Evolutionary conservation across 2,113 vertebrate species (phyloP), one percentile per base, ranked within the genome.

Genomic region (Sinocyclocheilus grahami): DNA sequence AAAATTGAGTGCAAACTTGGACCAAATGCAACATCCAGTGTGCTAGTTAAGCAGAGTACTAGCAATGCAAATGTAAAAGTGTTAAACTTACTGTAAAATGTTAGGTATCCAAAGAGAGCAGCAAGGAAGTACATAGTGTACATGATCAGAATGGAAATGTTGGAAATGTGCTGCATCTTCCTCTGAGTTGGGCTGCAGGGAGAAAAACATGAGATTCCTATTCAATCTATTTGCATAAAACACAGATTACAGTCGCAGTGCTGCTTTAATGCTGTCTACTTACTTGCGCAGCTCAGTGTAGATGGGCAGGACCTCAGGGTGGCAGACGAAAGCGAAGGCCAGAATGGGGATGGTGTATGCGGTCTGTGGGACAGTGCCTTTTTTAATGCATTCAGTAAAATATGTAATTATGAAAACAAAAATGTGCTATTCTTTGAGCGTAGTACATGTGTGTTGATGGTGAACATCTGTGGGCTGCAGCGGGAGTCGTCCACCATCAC

Each of bases 51-150:
- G 42, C 42, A 42, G 42, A 42, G 46, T 12, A 48, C 46, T 48
- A 12, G 46, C 3, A 48, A 48, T 12, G 10, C 10, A 48, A 48
- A 48, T 48, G 4, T 39, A 74, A 74, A 48, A 75, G 22, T 51
- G n/a, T 14, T 16, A 24, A 22, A 18, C 96, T 95, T 95, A 99
- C 98, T 97, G 0, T 97, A 97, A 92, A 99, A 99, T 0, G 98
- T 99, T 94, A 99, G 95, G 94, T 99, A 99, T 89, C 98, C 98
- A 27, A 99, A 99, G 84, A 99, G 97, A 74, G 98, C 98, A 0
- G 98, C 97, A 91, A 99, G 94, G 92, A 99, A 98, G 94, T 99
- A 99, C 97, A 99, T 99, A 91, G 92, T 90, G 87, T 98, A 99
- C 98, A 99, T 99, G 91, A 99, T 95, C 0, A 87, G 62, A 86